Base-by-base conservation (phyloP, 2,888 invertebrate species). In the Polymixis lichenea region DNA sequence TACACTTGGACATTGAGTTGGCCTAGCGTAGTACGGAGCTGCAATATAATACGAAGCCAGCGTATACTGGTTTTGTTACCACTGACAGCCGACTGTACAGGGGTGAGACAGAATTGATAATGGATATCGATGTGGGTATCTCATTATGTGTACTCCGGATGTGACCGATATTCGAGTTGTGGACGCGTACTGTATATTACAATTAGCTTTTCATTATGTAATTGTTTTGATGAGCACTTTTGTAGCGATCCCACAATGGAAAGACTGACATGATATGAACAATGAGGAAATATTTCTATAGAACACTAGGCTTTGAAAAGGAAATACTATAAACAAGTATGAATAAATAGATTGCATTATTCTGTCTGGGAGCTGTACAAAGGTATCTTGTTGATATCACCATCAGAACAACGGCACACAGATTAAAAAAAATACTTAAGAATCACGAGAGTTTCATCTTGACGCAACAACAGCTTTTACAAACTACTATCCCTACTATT, bases 131-230 rank as follows among this genome's bases (percentile, higher is more conserved):
- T 86, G 84, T 87, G 84, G 78, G 81, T 86, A 86, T 80, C 75
- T 71, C 81, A 86, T 86, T 89, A 90, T 81, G 84, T 80, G 75
- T 73, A 75, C 88, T 87, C 87, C 90, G 91, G 91, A 91, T 89
- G 87, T 84, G 77, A 84, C 85, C 81, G 87, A 88, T 85, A 88
- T 89, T 87, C 72, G 76, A 77, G 74, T 83, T 81, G 84, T 82
- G 80, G 72, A 80, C 80, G 73, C 71, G 73, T 74, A 85, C 77
- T 76, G 78, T 72, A 79, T 58, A 80, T 75, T 65, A 76, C 76
- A 84, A 87, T 86, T 87, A 86, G 84, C 74, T 84, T 82, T 87
- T 78, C 64, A 83, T 88, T 84, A 85, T 82, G 78, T 84, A 86
- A 88, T 86, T 86, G 80, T 79, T 75, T 61, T 68, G 78, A 88